A percentile compares a stretch with the other conserved stretches of the same genome.
phyloP scores from a whole-genome alignment of 2,113 vertebrate species.

The Leptobrachium leishanense region DNA sequence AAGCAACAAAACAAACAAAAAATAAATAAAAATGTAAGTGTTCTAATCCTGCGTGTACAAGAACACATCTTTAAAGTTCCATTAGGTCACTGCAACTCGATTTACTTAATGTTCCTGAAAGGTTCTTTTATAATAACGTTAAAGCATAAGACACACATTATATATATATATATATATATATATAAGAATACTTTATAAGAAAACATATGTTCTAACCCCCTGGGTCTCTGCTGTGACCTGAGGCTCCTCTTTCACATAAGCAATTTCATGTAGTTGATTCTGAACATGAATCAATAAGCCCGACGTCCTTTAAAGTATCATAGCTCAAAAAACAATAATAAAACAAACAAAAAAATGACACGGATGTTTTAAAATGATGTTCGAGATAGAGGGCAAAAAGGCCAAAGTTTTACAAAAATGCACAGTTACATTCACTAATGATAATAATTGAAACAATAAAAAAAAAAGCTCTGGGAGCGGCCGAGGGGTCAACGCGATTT shows the following conservation, averaged over 20 bases:
- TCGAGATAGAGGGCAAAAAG: background rate
- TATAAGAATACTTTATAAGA: background rate
- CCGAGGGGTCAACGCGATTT: background rate
- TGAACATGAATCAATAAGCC: background rate
- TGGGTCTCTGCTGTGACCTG: background rate
- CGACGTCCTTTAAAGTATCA: background rate
- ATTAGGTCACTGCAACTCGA: background rate
- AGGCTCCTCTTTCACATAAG: background rate
- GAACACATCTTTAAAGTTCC: background rate
- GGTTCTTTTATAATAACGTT: background rate
- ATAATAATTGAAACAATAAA: background rate
- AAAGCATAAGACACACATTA: background rate
- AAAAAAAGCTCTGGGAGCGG: background rate
- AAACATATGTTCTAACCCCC: background rate
- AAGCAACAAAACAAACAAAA: too few relatives aligned
- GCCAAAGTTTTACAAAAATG: background rate
- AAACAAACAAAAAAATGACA: background rate
- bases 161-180: background rate
- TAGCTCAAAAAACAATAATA: background rate
- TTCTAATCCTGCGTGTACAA: background rate
- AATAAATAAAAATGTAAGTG: background rate
- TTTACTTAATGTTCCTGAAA: background rate
- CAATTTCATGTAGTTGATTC: background rate
- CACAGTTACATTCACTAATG: background rate
- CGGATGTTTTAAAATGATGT: background rate